A percentile compares a stretch with the other conserved stretches of the same genome.
Evolutionary conservation across 2,797 vertebrate species (phyloP).

Genomic region (Phoeniculus purpureus): DNA sequence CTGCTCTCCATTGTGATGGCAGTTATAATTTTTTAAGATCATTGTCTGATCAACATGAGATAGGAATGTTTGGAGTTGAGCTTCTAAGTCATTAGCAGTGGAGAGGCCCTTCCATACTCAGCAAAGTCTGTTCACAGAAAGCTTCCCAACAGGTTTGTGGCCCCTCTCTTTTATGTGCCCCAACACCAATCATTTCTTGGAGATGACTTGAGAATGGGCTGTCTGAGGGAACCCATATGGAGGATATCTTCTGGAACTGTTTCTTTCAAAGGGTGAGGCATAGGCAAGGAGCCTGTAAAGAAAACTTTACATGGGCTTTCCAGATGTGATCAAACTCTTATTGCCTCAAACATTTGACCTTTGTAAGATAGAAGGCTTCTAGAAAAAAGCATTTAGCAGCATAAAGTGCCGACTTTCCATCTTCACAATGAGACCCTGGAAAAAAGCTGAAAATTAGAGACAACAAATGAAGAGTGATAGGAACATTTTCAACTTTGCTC

Average conservation of each 20-base stretch:
- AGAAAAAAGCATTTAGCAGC: background rate
- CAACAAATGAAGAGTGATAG: background rate
- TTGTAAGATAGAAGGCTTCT: background rate
- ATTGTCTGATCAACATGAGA: slow-evolving; percentile 5
- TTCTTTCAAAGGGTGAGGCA: background rate
- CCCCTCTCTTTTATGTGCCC: background rate
- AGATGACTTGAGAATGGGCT: background rate
- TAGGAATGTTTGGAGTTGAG: slow-evolving; percentile 29
- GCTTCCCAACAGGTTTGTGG: background rate
- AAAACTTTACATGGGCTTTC: background rate
- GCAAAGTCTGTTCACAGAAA: background rate
- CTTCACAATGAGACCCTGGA: background rate
- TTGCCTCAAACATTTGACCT: slow-evolving; percentile 3
- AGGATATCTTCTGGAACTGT: background rate
- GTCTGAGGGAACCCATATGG: background rate
- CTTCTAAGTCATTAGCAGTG: background rate
- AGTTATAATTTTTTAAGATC: slow-evolving; percentile 44
- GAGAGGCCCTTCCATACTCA: background rate
- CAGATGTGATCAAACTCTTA: background rate
- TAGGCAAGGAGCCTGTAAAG: background rate
- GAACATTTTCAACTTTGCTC: background rate
- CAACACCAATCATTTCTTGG: background rate
- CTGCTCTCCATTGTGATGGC: background rate
- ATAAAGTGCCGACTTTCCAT: background rate
- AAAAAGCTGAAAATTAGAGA: background rate